Evolutionary conservation across 1,140 invertebrate species (phyloP).

Genomic region (Nasonia longicornis): DNA sequence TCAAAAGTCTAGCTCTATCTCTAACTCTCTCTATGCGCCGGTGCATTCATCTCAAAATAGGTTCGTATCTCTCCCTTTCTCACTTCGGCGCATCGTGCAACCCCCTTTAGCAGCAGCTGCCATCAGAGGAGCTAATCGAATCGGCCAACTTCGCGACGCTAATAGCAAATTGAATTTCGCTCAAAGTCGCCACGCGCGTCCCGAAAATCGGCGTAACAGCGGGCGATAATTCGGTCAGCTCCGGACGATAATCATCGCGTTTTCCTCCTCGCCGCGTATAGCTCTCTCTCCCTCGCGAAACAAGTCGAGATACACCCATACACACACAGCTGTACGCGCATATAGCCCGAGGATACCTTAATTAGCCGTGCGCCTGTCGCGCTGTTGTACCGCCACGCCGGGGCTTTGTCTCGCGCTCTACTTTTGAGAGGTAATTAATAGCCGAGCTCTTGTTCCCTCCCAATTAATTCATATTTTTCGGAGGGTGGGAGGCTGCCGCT

Average conservation of each 20-base stretch:
- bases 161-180: background rate
- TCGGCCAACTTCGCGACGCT: background rate
- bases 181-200: background rate
- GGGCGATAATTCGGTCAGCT: constrained; percentile 26
- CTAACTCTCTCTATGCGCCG: too few relatives aligned
- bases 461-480: constrained; percentile 32
- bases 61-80: too few relatives aligned
- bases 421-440: constrained; percentile 18
- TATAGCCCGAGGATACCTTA: constrained; percentile 10
- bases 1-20: too few relatives aligned
- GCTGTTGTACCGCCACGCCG: background rate
- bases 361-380: constrained; percentile 17
- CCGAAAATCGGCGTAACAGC: background rate
- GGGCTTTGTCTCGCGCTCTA: background rate
- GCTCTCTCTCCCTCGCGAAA: background rate
- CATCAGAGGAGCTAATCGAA: background rate
- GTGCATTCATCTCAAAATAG: too few relatives aligned
- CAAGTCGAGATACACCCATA: background rate
- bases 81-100: background rate
- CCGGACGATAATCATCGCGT: constrained; percentile 22
- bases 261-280: background rate
- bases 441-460: background rate
- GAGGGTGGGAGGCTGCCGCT: background rate
- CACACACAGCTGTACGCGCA: background rate
- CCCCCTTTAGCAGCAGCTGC: background rate